Evolutionary conservation across 2,797 vertebrate genomes (phyloP).

Genomic region (Dicrostonyx torquatus): DNA sequence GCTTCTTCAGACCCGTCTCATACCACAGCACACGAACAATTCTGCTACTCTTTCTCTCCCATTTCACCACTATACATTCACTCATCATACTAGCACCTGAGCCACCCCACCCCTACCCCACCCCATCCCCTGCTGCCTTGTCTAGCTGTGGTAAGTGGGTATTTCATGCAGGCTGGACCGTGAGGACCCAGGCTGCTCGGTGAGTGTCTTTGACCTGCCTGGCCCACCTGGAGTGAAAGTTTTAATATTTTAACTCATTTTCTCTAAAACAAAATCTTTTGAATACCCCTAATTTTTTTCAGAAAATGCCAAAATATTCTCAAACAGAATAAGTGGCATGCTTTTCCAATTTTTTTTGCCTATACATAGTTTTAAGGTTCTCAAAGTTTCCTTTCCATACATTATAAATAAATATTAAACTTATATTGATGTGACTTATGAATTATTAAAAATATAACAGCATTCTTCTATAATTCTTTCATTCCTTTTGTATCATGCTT

Average conservation of each 20-base stretch:
- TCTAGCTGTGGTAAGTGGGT: rapidly evolving
- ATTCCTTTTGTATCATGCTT: background rate
- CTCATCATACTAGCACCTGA: background rate
- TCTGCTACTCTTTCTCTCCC: background rate
- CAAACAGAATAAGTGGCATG: background rate
- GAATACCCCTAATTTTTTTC: background rate
- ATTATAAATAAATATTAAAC: background rate
- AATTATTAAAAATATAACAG: background rate
- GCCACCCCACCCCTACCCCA: too few relatives aligned
- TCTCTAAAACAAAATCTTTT: background rate
- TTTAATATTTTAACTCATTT: background rate
- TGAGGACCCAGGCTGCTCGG: rapidly evolving
- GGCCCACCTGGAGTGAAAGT: background rate
- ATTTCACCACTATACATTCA: background rate
- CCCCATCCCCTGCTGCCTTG: background rate
- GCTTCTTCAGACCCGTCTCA: background rate
- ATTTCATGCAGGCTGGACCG: background rate
- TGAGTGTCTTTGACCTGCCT: background rate
- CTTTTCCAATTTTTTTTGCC: background rate
- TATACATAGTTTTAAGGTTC: background rate
- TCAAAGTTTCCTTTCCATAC: background rate
- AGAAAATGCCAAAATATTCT: background rate
- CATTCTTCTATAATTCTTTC: background rate
- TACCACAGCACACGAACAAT: background rate
- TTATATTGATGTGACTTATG: background rate